Base-by-base conservation (phyloP, 2,888 invertebrate genomes). In the Scaptomyza cyrtandrae region DNA sequence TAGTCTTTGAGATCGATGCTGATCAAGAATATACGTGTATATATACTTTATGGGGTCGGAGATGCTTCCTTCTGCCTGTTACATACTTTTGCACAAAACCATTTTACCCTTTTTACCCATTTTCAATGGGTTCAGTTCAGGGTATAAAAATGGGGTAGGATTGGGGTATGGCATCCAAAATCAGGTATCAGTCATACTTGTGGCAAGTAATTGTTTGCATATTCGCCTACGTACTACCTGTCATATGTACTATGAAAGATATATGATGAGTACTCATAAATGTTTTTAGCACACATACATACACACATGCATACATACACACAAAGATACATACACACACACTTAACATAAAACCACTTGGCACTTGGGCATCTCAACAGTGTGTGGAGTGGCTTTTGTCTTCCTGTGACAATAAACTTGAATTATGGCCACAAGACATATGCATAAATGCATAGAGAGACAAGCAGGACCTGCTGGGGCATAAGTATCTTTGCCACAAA, bases 401-500 rank as follows among this genome's bases (percentile, higher is more conserved):
- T 50, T 11, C 11, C 9, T 44, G 37, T 86, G 83, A 83, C 83
- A 83, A 82, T 86, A 82, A 82, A 86, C 83, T 86, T 80, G 86
- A 82, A 80, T 86, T 86, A 69, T 45, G 62, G 64, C 59, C 61
- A 72, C 54, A 77, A 76, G 72, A 53, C 55, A 63, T 57, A 59
- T 68, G 76, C 71, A 75, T 75, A 75, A 76, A 75, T 76, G 74
- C 68, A 71, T 50, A 56, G 54, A 35, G 41, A 29, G 6, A 39
- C 3, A 14, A 14, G 33, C 29, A n/a, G 37, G 19, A 31, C 16
- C 46, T 10, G 41, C 10, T n/a, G 37, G 39, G 43, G 29, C 58
- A 59, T 41, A 46, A 71, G 76, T 71, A 50, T 58, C 66, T 66
- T 61, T 57, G 29, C 4, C 49, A 65, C 55, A 60, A 19, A n/a